Percentiles rank a stretch among this genome's conserved stretches.
phyloP scores from a whole-genome alignment of 2,797 vertebrate species.

The Pipistrellus nathusii region DNA sequence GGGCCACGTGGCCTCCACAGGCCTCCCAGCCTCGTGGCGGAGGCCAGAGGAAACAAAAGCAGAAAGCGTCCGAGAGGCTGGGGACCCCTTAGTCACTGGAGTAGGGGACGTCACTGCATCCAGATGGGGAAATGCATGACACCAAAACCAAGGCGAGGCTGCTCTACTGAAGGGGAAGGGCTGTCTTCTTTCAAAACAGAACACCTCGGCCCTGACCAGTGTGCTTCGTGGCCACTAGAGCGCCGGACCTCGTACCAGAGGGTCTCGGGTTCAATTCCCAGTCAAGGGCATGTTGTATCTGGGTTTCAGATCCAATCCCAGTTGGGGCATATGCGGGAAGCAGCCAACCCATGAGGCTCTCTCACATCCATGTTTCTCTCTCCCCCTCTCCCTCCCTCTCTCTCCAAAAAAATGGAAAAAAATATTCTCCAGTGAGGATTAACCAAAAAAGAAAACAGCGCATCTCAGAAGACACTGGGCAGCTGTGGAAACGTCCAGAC shows the following conservation, averaged over 20 bases:
- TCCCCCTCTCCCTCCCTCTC: no score
- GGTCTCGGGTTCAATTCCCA: neutral
- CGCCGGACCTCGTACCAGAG: neutral
- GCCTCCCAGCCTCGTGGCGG: neutral
- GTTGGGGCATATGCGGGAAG: neutral
- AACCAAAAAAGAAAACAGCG: neutral
- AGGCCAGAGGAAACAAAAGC: neutral
- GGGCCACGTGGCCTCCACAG: neutral
- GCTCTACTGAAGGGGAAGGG: neutral
- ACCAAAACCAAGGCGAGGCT: neutral
- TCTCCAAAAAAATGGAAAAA: neutral
- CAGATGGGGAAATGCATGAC: fast-evolving
- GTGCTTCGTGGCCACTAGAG: neutral
- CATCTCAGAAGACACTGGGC: neutral
- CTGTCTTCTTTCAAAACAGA: neutral
- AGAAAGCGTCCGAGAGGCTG: fast-evolving
- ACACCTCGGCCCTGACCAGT: neutral
- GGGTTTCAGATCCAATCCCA: neutral
- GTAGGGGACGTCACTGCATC: neutral
- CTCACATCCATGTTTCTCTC: neutral
- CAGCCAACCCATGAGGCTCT: neutral
- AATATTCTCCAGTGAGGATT: neutral
- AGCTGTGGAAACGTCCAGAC: neutral
- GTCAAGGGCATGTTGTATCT: neutral
- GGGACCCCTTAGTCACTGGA: neutral